Evolutionary conservation across 2,113 vertebrate genomes (phyloP), one percentile per base, ranked within the genome.

Genomic region (Circaetus gallicus): DNA sequence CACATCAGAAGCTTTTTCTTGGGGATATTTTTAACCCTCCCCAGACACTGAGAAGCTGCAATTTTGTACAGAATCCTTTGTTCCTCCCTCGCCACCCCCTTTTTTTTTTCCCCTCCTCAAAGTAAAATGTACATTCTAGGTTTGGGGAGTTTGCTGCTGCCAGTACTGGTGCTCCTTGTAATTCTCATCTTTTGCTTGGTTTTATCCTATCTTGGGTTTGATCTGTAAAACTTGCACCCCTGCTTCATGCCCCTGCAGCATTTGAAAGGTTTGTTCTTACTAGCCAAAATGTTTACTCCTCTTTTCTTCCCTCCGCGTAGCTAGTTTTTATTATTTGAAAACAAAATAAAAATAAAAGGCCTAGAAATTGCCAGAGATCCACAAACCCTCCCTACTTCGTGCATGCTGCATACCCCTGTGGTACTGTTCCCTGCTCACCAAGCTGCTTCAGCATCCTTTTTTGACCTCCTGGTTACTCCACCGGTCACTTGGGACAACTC

Each of bases 181-280:
- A 0, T 62, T 67, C 38, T 67, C 0, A 0, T 38, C 42, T 34
- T 70, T 65, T 43, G 14, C 22, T 42, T 26, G 58, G 16, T 63
- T 92, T 94, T 70, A 29, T 36, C 29, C 38, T 19, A 0, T n/a
- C 21, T 24, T 29, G 17, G 18, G 18, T 61, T 65, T 74, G 13
- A n/a, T 28, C 31, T 65, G 31, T 81, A 32, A 49, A 34, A 34
- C 24, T n/a, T 21, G 9, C 19, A 47, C 14, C 22, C 13, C 11
- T n/a, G 29, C 47, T 61, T 74, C 53, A 7, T 34, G 32, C 38
- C 47, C n/a, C 21, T 0, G 0, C 32, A 65, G 72, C 42, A 15
- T 59, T 56, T 58, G 32, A 43, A 81, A 72, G 40, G 21, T 89
- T 93, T 76, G 36, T 53, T 85, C 45, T 45, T 50, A 18, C 5